These are phyloP conservation scores for Dicyrtoma fusca DNA, from an alignment of 2,888 invertebrate species.

Conservation along the genomic window DNA sequence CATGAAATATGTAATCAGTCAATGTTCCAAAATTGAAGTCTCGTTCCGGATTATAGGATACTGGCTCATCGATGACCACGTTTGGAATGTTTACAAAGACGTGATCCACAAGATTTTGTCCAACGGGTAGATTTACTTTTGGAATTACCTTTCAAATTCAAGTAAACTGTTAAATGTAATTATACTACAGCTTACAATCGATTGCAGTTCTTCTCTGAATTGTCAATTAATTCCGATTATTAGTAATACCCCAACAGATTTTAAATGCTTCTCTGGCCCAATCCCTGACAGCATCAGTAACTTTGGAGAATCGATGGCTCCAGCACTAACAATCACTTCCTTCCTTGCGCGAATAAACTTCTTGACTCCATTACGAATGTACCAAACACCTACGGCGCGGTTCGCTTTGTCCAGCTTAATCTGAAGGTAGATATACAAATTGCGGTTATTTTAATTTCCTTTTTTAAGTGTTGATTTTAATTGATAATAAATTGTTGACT, in stretches of 20 bases:
- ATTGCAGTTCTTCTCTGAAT: too few species aligned
- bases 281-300: constrained; percentile 36
- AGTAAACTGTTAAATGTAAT: too few species aligned
- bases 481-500: too few species aligned
- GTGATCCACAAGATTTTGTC: constrained; percentile 52
- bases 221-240: too few species aligned
- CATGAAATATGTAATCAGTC: constrained; percentile 43
- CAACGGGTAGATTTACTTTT: constrained; percentile 50
- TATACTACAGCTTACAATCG: too few species aligned
- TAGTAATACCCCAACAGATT: constrained; percentile 24
- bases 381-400: constrained; percentile 29
- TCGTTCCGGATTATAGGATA: constrained; percentile 44
- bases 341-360: constrained; percentile 28
- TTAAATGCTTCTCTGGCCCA: constrained; percentile 28
- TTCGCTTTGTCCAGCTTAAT: constrained; percentile 27
- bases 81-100: constrained; percentile 27
- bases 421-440: constrained; percentile 12
- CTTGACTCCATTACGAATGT: constrained; percentile 28
- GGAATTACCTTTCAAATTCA: too few species aligned
- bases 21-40: constrained; percentile 43
- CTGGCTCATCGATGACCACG: constrained; percentile 41
- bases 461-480: too few species aligned
- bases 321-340: constrained; percentile 31
- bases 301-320: constrained; percentile 28
- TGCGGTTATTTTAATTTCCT: too few species aligned